These are phyloP conservation scores for Steromphala cineraria DNA, from an alignment of 2,888 invertebrate species.

Conservation along the genomic window DNA sequence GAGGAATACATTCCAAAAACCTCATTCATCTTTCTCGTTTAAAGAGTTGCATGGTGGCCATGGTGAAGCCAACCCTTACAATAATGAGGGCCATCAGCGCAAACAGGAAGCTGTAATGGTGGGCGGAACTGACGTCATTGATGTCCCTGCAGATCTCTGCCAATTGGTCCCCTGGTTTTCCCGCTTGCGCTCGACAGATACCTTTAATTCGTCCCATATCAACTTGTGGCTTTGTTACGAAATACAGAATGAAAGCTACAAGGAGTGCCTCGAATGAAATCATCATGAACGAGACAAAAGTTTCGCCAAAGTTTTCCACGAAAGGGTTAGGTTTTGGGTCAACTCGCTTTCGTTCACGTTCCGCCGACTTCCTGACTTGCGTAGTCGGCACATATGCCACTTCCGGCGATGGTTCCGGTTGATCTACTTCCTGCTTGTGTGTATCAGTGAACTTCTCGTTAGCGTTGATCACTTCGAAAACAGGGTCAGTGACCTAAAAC, in stretches of 20 bases:
- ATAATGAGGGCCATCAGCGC: background rate
- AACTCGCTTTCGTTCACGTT: background rate
- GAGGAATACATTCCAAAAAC: background rate
- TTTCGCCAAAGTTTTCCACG: background rate
- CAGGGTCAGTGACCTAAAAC: constrained; percentile 11
- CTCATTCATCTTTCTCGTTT: background rate
- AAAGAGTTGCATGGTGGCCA: background rate
- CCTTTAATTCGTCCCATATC: background rate
- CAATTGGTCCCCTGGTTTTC: background rate
- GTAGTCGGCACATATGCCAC: background rate
- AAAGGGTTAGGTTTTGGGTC: background rate
- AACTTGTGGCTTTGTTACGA: background rate
- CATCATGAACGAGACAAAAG: background rate
- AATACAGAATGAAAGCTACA: background rate
- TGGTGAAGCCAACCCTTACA: background rate
- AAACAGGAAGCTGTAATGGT: background rate
- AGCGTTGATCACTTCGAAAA: constrained; percentile 1
- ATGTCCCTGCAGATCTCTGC: background rate
- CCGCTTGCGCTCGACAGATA: background rate
- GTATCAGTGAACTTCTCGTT: background rate
- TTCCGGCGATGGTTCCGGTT: background rate
- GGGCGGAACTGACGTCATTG: background rate
- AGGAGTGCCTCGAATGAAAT: background rate
- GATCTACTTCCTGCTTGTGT: background rate
- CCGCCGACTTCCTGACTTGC: background rate